phyloP scores from a whole-genome alignment of 2,888 invertebrate species.

The Tetranychus truncatus region DNA sequence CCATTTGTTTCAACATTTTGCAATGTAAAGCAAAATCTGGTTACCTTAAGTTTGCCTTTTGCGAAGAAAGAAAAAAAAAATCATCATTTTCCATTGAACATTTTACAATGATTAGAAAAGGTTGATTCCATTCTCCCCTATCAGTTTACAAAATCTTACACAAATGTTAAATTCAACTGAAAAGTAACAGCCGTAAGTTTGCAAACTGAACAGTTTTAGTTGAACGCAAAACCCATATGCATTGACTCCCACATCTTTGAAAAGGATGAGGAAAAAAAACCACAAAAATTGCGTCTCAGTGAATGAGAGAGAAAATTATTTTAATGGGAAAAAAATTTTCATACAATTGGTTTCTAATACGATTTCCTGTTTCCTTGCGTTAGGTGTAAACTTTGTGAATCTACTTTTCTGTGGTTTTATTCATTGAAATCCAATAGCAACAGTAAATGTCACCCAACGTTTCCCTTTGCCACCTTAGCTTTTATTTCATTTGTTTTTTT shows the following conservation, averaged over 20 bases:
- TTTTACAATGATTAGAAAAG: background rate
- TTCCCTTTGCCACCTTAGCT: too few species aligned
- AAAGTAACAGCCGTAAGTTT: background rate
- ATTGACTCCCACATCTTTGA: background rate
- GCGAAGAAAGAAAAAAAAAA: background rate
- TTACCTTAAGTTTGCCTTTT: background rate
- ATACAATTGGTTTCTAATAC: background rate
- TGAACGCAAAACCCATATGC: background rate
- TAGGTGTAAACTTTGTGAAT: background rate
- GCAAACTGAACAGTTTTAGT: background rate
- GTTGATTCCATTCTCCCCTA: background rate
- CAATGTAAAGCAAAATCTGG: too few species aligned
- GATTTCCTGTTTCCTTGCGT: background rate
- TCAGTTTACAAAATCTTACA: background rate
- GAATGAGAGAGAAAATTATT: background rate
- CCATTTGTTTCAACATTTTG: too few species aligned
- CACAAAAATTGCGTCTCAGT: background rate
- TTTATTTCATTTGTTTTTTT: too few species aligned
- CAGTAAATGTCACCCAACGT: too few species aligned
- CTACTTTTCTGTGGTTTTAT: too few species aligned
- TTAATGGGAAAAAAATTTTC: slow-evolving; percentile 1
- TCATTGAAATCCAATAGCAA: too few species aligned
- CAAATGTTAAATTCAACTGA: background rate
- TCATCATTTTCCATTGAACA: background rate
- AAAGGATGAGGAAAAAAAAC: background rate